A percentile compares a stretch with the other conserved stretches of the same genome.
Evolutionary conservation across 2,113 vertebrate genomes (phyloP).

Genomic region (Geothlypis trichas): DNA sequence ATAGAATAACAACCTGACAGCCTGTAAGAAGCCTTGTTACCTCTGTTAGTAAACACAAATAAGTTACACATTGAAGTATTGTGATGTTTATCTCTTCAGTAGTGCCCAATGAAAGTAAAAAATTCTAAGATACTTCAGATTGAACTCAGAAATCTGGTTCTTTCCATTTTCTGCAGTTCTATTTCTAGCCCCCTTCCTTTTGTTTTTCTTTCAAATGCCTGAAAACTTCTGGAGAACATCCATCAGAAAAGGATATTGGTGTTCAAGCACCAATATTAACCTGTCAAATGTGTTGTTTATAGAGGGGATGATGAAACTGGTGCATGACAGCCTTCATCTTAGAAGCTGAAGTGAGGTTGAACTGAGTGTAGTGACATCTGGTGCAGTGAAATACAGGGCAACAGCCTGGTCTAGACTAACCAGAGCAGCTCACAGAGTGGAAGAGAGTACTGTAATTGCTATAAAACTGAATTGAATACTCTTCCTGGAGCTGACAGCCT

Average conservation of each 20-base stretch:
- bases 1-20: not conserved
- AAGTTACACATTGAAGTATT: not conserved
- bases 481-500: not conserved
- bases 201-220: not conserved
- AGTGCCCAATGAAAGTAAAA: not conserved
- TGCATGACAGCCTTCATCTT: not conserved
- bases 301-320: not conserved
- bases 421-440: not conserved
- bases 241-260: not conserved
- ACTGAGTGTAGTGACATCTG: not conserved
- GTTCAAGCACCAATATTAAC: not conserved
- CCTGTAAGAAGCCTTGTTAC: not conserved
- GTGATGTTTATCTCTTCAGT: not conserved
- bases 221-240: not conserved
- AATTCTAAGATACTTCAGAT: not conserved
- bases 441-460: not conserved
- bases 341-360: not conserved
- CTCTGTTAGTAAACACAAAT: not conserved
- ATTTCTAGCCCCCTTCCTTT: fast-evolving
- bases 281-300: not conserved
- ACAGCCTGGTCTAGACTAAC: not conserved
- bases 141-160: not conserved
- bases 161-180: not conserved
- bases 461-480: not conserved
- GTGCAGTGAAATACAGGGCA: not conserved